Evolutionary conservation across 2,888 invertebrate species (phyloP), one percentile per base, ranked within the genome.

Genomic region (Deroplatys truncata): DNA sequence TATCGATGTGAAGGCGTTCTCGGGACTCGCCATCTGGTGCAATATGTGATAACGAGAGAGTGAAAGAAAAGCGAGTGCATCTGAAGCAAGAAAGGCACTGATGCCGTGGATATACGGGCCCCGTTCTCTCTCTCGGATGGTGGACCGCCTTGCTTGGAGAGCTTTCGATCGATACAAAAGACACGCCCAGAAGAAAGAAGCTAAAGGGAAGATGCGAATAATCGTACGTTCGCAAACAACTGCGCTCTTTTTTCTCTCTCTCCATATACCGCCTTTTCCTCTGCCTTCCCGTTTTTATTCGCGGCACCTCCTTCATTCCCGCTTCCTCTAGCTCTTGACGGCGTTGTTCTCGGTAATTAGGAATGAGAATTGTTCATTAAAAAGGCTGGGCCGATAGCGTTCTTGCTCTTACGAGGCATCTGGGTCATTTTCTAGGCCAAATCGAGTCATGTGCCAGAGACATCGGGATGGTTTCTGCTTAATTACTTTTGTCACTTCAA

Each of bases 301-400:
- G 49, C 25, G 43, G 9, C 15, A 85, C 56, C 56, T 72, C 56
- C 56, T 72, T 72, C 56, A 72, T 72, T 72, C 56, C 20, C 56
- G 85, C 72, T 56, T 86, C 28, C 43, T 28, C 86, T n/a, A 72
- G 28, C 72, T 28, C n/a, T 49, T 72, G 20, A 72, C 28, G 28
- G 56, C 56, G 56, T 86, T 43, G 86, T 72, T 56, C 20, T 72
- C 56, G 20, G 86, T 86, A 86, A 86, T 86, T 86, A 56, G 86
- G 86, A 86, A 86, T 86, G 86, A 56, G 86, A 86, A 86, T 28
- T 86, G 86, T 86, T 86, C 86, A 86, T 86, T 86, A 86, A 86
- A 72, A 72, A 28, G 56, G 43, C 49, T 49, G 43, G 56, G 0
- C 25, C 56, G 25, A 72, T 72, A 20, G 56, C 56, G 56, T 72